Percentiles rank a stretch among this genome's conserved stretches.
phyloP scores from a whole-genome alignment of 2,888 invertebrate species.

The Mesoligia furuncula region DNA sequence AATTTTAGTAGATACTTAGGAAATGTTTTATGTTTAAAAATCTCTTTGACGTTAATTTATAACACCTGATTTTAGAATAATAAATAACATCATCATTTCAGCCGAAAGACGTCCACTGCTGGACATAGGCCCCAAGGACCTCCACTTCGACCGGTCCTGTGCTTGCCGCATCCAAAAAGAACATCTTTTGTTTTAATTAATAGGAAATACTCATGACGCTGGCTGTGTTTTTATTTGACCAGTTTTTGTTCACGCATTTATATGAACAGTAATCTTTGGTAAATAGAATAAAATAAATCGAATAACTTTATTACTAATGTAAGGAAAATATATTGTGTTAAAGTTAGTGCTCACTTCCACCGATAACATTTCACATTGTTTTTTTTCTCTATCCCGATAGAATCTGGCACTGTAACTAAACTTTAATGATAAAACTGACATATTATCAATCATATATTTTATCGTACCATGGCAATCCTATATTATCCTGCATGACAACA shows the following conservation, averaged over 20 bases:
- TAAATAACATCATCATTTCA: no score
- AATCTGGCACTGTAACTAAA: not conserved
- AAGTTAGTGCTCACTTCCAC: not conserved
- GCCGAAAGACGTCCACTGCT: no score
- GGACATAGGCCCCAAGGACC: no score
- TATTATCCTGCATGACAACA: not conserved
- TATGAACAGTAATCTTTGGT: not conserved
- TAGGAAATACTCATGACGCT: not conserved
- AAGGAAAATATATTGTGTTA: not conserved
- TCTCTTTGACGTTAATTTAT: slow-evolving; percentile 3
- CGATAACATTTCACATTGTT: not conserved
- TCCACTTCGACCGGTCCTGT: no score
- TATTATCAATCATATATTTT: slow-evolving; percentile 18
- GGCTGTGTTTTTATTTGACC: not conserved
- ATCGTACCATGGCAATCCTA: not conserved
- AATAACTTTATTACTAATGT: not conserved
- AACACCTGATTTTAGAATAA: not conserved
- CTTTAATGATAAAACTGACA: slow-evolving; percentile 18
- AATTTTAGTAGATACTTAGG: not conserved
- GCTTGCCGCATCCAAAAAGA: no score
- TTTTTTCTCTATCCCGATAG: not conserved
- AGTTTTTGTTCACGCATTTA: not conserved
- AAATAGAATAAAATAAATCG: not conserved
- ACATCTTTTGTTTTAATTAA: not conserved
- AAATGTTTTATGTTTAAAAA: not conserved